A percentile compares a stretch with the other conserved stretches of the same genome.
Conservation (phyloP, 2,113 vertebrate genomes). For the Indicator maculatus region DNA sequence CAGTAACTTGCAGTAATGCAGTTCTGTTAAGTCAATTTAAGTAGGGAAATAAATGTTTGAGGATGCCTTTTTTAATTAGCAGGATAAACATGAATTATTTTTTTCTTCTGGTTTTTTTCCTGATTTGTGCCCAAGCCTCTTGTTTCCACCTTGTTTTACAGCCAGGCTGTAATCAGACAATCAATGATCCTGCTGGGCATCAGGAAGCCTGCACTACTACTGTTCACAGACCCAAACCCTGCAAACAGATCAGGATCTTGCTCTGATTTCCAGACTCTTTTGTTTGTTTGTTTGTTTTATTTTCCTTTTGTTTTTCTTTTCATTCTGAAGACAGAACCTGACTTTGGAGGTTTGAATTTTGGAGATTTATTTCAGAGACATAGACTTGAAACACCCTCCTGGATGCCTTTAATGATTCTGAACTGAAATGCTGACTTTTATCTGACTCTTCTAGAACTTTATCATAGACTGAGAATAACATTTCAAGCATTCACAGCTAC, state of each 20-base stretch:
- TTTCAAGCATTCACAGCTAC: neutral
- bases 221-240: neutral
- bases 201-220: neutral
- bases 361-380: neutral
- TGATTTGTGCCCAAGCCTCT: neutral
- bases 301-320: neutral
- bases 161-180: neutral
- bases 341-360: neutral
- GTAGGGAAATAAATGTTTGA: neutral
- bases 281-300: neutral
- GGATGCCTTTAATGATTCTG: neutral
- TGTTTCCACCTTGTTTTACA: neutral
- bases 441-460: neutral
- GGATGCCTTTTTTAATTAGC: neutral
- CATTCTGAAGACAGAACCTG: neutral
- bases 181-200: accelerated
- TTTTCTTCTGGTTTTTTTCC: neutral
- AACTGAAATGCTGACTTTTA: neutral
- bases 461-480: neutral
- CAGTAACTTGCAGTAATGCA: neutral
- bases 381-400: neutral
- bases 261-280: neutral
- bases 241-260: neutral
- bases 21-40: neutral
- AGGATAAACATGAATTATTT: neutral